Percentiles rank a stretch among this genome's conserved stretches.
phyloP scores from a whole-genome alignment of 2,888 invertebrate species.

The Tholera decimalis region DNA sequence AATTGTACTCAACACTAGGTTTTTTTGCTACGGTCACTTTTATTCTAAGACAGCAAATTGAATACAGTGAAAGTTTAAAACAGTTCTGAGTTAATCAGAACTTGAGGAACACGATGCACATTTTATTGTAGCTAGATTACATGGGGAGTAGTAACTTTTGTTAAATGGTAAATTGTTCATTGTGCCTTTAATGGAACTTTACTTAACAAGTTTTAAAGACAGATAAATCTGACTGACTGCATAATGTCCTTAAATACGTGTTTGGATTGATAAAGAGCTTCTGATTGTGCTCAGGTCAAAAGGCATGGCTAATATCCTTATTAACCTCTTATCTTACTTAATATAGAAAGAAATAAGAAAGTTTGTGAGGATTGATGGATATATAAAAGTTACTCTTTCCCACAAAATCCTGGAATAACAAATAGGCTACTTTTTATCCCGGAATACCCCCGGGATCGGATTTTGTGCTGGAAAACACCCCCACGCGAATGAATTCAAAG shows the following conservation, averaged over 20 bases:
- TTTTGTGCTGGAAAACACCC: too few relatives aligned
- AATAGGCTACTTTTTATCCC: too few relatives aligned
- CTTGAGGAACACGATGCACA: constrained; percentile 16
- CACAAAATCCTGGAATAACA: too few relatives aligned
- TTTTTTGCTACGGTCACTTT: too few relatives aligned
- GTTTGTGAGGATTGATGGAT: too few relatives aligned
- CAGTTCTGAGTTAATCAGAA: constrained; percentile 9
- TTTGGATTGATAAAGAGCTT: neutral
- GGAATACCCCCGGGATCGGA: too few relatives aligned
- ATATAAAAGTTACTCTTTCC: too few relatives aligned
- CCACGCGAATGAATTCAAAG: too few relatives aligned
- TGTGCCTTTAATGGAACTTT: neutral
- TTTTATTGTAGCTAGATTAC: constrained; percentile 12
- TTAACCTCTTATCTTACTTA: too few relatives aligned
- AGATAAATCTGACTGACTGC: neutral
- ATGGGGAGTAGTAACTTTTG: constrained; percentile 5
- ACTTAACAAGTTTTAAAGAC: neutral
- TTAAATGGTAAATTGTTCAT: neutral
- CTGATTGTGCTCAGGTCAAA: neutral
- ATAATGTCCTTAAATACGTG: neutral
- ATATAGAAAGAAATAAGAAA: too few relatives aligned
- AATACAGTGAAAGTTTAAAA: constrained; percentile 12
- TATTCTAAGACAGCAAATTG: too few relatives aligned
- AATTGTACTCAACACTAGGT: too few relatives aligned
- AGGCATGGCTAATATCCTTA: neutral